Evolutionary conservation across 30 jellyfish, hydroid and myxozoan species (phyloP).

Genomic region (Aurelia coerulea): DNA sequence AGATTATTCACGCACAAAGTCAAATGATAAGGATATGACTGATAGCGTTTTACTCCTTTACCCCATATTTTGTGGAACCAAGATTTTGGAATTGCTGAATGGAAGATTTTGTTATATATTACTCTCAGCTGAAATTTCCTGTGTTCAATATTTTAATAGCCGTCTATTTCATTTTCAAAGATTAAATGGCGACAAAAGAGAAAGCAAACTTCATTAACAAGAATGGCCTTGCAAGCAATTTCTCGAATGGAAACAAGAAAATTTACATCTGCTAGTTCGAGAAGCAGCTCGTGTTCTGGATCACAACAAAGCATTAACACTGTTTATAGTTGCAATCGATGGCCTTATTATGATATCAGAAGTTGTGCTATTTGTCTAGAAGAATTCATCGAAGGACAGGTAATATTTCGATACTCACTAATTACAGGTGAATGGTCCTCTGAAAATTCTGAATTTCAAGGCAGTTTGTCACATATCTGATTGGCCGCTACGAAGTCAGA

Average conservation of each 20-base stretch:
- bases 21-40: too few relatives aligned
- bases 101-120: too few relatives aligned
- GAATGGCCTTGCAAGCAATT: slow-evolving; percentile 96
- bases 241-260: slow-evolving; percentile 93
- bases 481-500: too few relatives aligned
- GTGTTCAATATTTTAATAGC: too few relatives aligned
- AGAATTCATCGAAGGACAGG: slow-evolving; percentile 88
- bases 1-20: too few relatives aligned
- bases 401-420: not conserved
- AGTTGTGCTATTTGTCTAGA: slow-evolving; percentile 85
- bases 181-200: slow-evolving; percentile 79
- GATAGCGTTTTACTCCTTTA: too few relatives aligned
- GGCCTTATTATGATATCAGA: slow-evolving; percentile 75
- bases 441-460: too few relatives aligned
- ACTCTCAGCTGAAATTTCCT: too few relatives aligned
- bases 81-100: too few relatives aligned
- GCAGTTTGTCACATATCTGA: too few relatives aligned
- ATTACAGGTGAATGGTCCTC: too few relatives aligned
- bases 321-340: slow-evolving; percentile 59
- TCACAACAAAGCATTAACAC: slow-evolving; percentile 59
- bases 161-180: slow-evolving; percentile 2
- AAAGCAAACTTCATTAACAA: slow-evolving; percentile 81
- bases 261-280: slow-evolving; percentile 28
- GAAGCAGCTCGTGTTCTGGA: slow-evolving; percentile 38
- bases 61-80: too few relatives aligned